Conservation (phyloP, 2,888 invertebrate genomes). For the Cheilosia soror region DNA sequence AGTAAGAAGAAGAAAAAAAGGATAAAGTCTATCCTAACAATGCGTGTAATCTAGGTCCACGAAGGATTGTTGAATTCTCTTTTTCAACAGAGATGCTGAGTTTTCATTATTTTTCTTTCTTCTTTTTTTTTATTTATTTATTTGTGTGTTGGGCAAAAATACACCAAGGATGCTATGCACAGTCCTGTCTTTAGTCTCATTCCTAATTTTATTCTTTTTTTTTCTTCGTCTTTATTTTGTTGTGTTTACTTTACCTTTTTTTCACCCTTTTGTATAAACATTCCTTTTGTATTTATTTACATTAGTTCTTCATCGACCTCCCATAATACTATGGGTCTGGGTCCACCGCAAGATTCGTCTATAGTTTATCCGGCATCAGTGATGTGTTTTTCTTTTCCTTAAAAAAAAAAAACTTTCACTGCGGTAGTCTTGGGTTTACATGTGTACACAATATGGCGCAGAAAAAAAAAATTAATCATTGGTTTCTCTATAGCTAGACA, state of each 20-base stretch:
- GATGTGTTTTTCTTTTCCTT: slow-evolving; percentile 29
- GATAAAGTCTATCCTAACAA: slow-evolving; percentile 54
- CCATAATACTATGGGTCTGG: slow-evolving; percentile 48
- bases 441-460: slow-evolving; percentile 25
- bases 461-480: neutral
- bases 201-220: slow-evolving; percentile 14
- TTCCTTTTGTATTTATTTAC: slow-evolving; percentile 68
- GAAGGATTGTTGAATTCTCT: slow-evolving; percentile 18
- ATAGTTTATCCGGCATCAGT: slow-evolving; percentile 46
- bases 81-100: slow-evolving; percentile 10
- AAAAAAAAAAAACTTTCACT: slow-evolving; percentile 23
- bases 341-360: slow-evolving; percentile 53
- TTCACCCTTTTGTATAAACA: slow-evolving; percentile 61
- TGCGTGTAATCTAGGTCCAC: slow-evolving; percentile 52
- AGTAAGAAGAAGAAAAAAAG: slow-evolving; percentile 11
- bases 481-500: too few species aligned
- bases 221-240: neutral
- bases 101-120: slow-evolving; percentile 1
- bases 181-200: slow-evolving; percentile 31
- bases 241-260: slow-evolving; percentile 63
- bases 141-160: slow-evolving; percentile 39
- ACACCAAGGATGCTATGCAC: slow-evolving; percentile 31
- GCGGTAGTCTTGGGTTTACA: slow-evolving; percentile 14
- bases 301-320: slow-evolving; percentile 56
- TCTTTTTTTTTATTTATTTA: slow-evolving; percentile 37